These are phyloP conservation scores for Furnarius figulus DNA, from an alignment of 2,113 vertebrate species.

Conservation along the genomic window DNA sequence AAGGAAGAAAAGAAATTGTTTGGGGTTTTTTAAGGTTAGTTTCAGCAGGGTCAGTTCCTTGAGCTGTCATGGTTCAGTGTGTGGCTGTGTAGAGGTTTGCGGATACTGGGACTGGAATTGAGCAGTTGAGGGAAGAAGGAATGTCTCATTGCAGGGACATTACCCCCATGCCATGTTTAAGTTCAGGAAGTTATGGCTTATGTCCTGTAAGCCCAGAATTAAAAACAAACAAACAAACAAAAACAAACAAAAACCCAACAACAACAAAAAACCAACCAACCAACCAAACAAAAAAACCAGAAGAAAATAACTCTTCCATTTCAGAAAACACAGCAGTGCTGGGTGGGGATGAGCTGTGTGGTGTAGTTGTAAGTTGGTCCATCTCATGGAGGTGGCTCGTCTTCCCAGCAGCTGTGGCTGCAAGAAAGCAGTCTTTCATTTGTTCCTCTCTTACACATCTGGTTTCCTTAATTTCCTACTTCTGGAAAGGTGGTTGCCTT, in stretches of 20 bases:
- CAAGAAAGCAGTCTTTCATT: neutral
- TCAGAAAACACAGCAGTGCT: fast-evolving
- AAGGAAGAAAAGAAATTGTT: neutral
- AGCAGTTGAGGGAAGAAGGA: neutral
- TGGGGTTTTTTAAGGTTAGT: neutral
- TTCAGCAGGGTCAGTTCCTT: neutral
- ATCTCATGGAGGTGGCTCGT: fast-evolving
- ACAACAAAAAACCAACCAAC: too few relatives aligned
- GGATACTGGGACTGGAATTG: neutral
- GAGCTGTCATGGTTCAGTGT: neutral
- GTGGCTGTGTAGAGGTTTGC: neutral
- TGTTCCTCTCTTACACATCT: neutral
- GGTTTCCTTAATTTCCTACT: neutral
- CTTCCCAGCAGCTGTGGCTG: neutral
- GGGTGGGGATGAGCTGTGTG: neutral
- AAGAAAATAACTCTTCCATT: too few relatives aligned
- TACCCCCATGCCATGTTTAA: neutral
- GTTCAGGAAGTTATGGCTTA: neutral
- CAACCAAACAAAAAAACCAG: too few relatives aligned
- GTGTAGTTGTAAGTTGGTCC: neutral
- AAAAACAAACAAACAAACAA: too few relatives aligned
- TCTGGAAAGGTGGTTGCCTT: neutral
- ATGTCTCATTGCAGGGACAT: neutral
- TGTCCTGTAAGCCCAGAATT: neutral
- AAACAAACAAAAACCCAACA: too few relatives aligned